These are phyloP conservation scores for Thaumetopoea pityocampa DNA, from an alignment of 1,140 invertebrate species.

Conservation along the genomic window DNA sequence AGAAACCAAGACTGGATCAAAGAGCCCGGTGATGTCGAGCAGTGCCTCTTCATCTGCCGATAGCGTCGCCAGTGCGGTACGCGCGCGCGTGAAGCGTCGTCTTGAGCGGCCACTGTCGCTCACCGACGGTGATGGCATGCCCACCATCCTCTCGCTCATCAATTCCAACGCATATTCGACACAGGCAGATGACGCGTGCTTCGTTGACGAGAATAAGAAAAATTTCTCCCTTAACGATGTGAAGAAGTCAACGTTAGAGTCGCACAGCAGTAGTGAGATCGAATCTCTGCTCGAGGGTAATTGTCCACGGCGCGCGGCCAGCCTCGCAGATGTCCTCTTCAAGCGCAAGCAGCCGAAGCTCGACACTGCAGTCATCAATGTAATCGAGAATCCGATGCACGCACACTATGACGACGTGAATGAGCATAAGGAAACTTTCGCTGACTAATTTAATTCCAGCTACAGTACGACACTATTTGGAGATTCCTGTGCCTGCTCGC, in stretches of 20 bases:
- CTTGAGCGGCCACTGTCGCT: constrained; percentile 42
- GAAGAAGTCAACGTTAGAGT: constrained; percentile 25
- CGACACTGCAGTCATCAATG: constrained; percentile 26
- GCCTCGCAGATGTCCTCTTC: constrained; percentile 50
- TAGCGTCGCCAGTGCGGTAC: constrained; percentile 43
- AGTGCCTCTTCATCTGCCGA: constrained; percentile 28
- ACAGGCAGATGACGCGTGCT: constrained; percentile 26
- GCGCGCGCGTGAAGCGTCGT: constrained; percentile 34
- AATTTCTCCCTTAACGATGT: constrained; percentile 28
- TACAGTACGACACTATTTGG: too few species aligned
- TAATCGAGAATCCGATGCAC: constrained; percentile 59
- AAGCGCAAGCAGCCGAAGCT: constrained; percentile 23
- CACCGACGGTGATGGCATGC: constrained; percentile 32
- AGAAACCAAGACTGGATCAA: constrained; percentile 41
- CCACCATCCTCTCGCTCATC: constrained; percentile 31
- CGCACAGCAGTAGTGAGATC: constrained; percentile 40
- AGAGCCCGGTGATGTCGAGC: constrained; percentile 25
- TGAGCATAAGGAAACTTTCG: too few species aligned
- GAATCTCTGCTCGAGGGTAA: constrained; percentile 26
- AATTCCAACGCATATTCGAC: constrained; percentile 38
- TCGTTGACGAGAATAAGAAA: constrained; percentile 15
- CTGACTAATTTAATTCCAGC: too few species aligned
- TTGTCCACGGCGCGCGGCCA: constrained; percentile 41
- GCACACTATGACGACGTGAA: too few species aligned
- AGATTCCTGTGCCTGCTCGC: too few species aligned